Evolutionary conservation across 2,797 vertebrate species (phyloP), one percentile per base, ranked within the genome.

Genomic region (Limnodromus scolopaceus): DNA sequence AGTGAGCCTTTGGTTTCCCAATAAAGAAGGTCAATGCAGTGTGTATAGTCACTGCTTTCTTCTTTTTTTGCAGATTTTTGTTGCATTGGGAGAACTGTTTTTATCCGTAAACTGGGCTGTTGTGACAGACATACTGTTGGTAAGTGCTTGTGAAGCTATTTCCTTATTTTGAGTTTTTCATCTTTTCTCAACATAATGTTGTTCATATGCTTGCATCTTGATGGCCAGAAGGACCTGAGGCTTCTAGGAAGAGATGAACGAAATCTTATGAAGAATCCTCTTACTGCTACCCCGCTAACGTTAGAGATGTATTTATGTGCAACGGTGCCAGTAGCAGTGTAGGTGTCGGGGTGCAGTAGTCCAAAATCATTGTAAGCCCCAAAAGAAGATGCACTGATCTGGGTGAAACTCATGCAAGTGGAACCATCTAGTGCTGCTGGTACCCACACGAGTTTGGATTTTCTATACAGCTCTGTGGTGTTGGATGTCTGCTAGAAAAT

Each of bases 21-120:
- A 9, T n/a, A 13, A 10, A 41, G 20, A 30, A 27, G 18, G 41
- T 34, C 41, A 74, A 18, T 32, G 28, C 28, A 60, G 25, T 38
- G 38, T 64, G 8, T 45, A 7, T 6, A 82, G 27, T 92, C 45
- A 91, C 66, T 51, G 11, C 15, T 54, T 41, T 24, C 65, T 78
- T 89, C 32, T 91, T 19, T 92, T 82, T 98, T 85, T 46, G 32
- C 96, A 99, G 99, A 97, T 99, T 39, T 99, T 99, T 89, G 98
- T 99, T 95, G 98, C 98, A 76, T 68, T 99, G 4, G 98, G 98
- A 48, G 99, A 99, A 90, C 86, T 98, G 8, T 95, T 99, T 91
- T 96, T 99, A 41, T 99, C 99, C 23, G 97, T 99, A 49, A 99
- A 99, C 98, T 99, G 99, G 99, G 98, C 99, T 10, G 97, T 99